Conservation (phyloP, 2,797 vertebrate species). For the Calcarius lapponicus region DNA sequence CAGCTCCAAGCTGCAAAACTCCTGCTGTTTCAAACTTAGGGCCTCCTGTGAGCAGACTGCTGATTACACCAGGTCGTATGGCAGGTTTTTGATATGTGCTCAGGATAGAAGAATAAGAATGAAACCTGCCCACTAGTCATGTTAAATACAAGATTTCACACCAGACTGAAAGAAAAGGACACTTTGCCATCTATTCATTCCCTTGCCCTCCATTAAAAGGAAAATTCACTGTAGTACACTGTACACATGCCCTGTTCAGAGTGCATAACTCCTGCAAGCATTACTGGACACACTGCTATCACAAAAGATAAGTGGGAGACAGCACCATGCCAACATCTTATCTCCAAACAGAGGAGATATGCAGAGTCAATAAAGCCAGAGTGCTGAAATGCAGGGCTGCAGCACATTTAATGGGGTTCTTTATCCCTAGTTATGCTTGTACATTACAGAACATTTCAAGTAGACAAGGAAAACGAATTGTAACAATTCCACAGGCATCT, state of each 20-base stretch:
- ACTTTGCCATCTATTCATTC: neutral
- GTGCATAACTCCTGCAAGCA: neutral
- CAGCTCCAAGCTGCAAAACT: conserved; percentile 19
- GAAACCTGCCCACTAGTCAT: neutral
- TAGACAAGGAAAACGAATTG: neutral
- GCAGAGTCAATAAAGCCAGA: neutral
- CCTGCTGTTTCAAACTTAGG: conserved; percentile 10
- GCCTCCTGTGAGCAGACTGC: conserved; percentile 45
- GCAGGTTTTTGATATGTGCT: neutral
- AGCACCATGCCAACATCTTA: neutral
- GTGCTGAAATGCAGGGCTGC: neutral
- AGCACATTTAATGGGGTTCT: accelerated
- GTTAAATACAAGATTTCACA: neutral
- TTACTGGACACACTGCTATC: neutral
- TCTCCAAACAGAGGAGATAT: neutral
- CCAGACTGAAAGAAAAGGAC: neutral
- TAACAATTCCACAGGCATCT: neutral
- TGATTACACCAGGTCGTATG: conserved; percentile 8
- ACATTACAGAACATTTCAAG: neutral
- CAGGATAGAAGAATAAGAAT: neutral
- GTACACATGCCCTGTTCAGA: neutral
- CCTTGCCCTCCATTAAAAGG: neutral
- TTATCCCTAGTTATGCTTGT: neutral
- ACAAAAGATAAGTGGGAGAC: neutral
- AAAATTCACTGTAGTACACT: neutral